Evolutionary conservation across 2,113 vertebrate species (phyloP), one percentile per base, ranked within the genome.

Genomic region (Colistium nudipinnis): DNA sequence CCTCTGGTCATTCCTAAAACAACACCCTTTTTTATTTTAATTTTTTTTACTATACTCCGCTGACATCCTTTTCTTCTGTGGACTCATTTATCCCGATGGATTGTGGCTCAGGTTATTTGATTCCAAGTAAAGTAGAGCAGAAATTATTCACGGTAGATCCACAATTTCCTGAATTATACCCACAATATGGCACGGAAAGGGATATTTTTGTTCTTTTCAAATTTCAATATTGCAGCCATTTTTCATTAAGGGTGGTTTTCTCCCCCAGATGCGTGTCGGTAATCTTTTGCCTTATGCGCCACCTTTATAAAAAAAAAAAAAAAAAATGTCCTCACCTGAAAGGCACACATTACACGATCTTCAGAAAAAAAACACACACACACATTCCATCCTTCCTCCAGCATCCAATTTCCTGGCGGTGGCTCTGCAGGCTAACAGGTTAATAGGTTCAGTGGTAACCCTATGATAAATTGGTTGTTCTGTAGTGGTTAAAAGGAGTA

Each of bases 401-500:
- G 70, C 62, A 76, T 66, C 78, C 75, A 76, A 84, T 89, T 82
- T 87, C 70, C 70, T 75, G 6, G 39, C 19, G 1, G 56, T 69
- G 36, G 44, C 19, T 13, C 55, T 57, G 56, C 41, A 7, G 61
- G 52, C 69, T 62, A 70, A 33, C 73, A 70, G 75, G 83, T 88
- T 86, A 83, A 83, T 74, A 66, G 84, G 70, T 78, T 81, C 74
- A 74, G 64, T 64, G 57, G 69, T 85, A 75, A 75, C 83, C 56
- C 56, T 17, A 44, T 73, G 78, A 74, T 84, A 84, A 76, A 85
- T 74, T 70, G 82, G 81, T 28, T 64, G 66, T 83, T 83, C 45
- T 78, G 73, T 51, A 39, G 80, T 85, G 78, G 74, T 84, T 85
- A 80, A 87, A n/a, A 62, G 62, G 71, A 85, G 72, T 74, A 83